phyloP scores from a whole-genome alignment of 2,888 invertebrate genomes.

The Arge pagana region DNA sequence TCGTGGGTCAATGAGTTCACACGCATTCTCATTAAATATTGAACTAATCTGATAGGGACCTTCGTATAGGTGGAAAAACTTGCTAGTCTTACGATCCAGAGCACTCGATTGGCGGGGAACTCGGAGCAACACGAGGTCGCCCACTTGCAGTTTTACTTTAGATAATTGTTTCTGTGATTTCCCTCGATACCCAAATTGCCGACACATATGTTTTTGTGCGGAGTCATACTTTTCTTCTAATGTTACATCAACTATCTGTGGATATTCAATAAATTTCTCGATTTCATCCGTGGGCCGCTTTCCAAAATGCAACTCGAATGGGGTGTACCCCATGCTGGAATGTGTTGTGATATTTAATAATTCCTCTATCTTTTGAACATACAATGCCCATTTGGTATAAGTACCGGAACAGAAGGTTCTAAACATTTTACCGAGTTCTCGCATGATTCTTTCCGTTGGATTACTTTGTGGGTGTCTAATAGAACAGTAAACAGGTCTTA shows the following conservation, averaged over 20 bases:
- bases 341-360: conserved; percentile 24
- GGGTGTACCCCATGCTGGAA: conserved; percentile 23
- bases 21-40: neutral
- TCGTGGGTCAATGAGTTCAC: neutral
- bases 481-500: neutral
- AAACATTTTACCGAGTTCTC: conserved; percentile 30
- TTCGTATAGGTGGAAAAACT: conserved; percentile 2
- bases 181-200: neutral
- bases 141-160: neutral
- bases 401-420: conserved; percentile 20
- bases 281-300: neutral
- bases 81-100: neutral
- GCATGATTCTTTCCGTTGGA: conserved; percentile 31
- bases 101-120: conserved; percentile 1
- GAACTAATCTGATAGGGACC: neutral
- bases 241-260: no score
- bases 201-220: neutral
- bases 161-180: neutral
- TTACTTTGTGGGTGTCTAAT: conserved; percentile 24
- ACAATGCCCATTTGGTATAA: conserved; percentile 26
- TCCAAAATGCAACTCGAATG: conserved; percentile 26
- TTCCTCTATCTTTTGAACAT: conserved; percentile 21
- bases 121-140: neutral
- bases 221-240: neutral
- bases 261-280: neutral